phyloP scores from a whole-genome alignment of 2,113 vertebrate species.

The Lethenteron camtschaticum region DNA sequence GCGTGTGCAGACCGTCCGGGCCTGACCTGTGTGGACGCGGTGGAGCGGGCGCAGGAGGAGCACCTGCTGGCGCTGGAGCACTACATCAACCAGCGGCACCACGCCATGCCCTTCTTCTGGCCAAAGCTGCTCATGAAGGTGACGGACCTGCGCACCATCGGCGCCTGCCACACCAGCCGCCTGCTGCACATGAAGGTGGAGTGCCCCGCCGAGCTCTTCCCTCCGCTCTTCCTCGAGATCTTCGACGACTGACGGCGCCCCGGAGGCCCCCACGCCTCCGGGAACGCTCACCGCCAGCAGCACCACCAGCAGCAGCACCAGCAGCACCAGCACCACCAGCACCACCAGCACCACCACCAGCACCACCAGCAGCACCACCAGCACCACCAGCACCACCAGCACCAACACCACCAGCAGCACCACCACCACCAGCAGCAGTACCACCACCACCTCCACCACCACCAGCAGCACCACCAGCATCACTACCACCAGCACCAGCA shows the following conservation, averaged over 20 bases:
- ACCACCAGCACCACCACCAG: too few relatives aligned
- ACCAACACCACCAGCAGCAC: too few relatives aligned
- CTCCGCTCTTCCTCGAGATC: conserved; percentile 40
- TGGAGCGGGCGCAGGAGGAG: conserved; percentile 63
- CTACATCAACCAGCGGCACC: conserved; percentile 73
- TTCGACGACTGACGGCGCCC: conserved; percentile 26
- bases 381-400: too few relatives aligned
- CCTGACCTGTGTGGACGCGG: conserved; percentile 54
- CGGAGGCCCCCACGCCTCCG: too few relatives aligned
- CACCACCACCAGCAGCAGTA: too few relatives aligned
- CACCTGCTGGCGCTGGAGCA: conserved; percentile 66
- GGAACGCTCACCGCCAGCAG: too few relatives aligned
- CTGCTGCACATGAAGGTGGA: conserved; percentile 40
- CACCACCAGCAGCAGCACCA: too few relatives aligned
- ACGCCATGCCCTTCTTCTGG: conserved; percentile 72
- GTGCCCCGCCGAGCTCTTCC: conserved; percentile 31
- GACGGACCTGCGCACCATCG: conserved; percentile 44
- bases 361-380: too few relatives aligned
- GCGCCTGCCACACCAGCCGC: conserved; percentile 32
- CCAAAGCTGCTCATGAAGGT: conserved; percentile 58
- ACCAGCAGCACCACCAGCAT: too few relatives aligned
- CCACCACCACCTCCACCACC: too few relatives aligned
- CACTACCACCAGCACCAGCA: too few relatives aligned
- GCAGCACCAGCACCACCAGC: too few relatives aligned
- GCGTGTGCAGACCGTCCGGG: conserved; percentile 33